These are phyloP conservation scores for Muscicapa adusta DNA, from an alignment of 2,113 vertebrate species.

Conservation along the genomic window DNA sequence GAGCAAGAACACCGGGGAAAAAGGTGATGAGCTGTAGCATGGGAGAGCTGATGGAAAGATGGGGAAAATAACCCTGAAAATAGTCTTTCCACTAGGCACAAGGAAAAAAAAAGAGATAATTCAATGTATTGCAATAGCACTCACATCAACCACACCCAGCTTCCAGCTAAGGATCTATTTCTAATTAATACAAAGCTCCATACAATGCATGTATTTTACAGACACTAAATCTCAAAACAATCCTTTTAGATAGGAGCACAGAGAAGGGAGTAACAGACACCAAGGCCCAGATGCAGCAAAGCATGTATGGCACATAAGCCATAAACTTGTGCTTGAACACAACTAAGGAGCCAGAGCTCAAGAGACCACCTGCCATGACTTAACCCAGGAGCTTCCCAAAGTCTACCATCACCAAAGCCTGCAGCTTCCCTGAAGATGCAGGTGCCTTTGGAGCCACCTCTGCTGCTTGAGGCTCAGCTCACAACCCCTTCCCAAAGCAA, in stretches of 20 bases:
- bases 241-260: not conserved
- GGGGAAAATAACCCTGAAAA: not conserved
- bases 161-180: not conserved
- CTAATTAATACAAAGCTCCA: not conserved
- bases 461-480: not conserved
- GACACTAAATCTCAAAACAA: not conserved
- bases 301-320: not conserved
- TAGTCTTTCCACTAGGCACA: not conserved
- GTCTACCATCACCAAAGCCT: not conserved
- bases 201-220: not conserved
- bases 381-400: not conserved
- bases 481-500: not conserved
- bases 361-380: not conserved
- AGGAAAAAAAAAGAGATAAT: not conserved
- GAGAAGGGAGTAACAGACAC: not conserved
- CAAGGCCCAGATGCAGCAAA: not conserved
- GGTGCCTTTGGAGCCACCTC: not conserved
- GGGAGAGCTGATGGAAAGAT: not conserved
- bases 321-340: not conserved
- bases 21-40: not conserved
- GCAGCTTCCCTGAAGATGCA: not conserved
- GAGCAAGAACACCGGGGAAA: not conserved
- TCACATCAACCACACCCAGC: not conserved
- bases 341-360: not conserved
- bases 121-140: not conserved